phyloP scores from a whole-genome alignment of 1,140 invertebrate genomes.

The Penaeus indicus region DNA sequence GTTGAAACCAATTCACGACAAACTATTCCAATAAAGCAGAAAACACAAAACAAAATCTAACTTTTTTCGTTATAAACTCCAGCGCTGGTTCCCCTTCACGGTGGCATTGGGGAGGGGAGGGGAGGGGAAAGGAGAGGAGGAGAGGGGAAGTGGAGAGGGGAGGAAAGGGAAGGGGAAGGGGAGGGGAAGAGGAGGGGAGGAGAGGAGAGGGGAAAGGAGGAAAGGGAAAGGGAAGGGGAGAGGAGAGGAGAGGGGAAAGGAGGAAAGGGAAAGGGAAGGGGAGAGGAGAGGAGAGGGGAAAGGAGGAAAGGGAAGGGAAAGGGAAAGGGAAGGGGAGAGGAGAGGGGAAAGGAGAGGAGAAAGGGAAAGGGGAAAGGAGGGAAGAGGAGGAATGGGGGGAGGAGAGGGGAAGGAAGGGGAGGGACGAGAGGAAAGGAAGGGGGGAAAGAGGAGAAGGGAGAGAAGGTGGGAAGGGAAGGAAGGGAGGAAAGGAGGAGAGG shows the following conservation, averaged over 20 bases:
- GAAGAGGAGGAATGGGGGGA: neutral
- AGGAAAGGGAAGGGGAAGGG: neutral
- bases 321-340: neutral
- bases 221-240: neutral
- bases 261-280: neutral
- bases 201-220: neutral
- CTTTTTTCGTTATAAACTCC: neutral
- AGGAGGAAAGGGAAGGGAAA: neutral
- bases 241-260: neutral
- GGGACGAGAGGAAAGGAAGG: neutral
- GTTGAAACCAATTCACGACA: no score
- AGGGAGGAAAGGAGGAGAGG: neutral
- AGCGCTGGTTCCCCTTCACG: neutral
- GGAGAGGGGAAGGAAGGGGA: neutral
- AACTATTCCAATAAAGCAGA: no score
- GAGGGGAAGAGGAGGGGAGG: neutral
- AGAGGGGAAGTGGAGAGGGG: neutral
- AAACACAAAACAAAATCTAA: no score
- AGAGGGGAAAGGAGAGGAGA: neutral
- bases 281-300: neutral
- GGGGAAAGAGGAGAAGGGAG: neutral
- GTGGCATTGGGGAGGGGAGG: neutral
- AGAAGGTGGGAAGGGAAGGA: neutral
- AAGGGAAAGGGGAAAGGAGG: neutral
- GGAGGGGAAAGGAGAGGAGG: neutral